Percentiles rank a stretch among this genome's conserved stretches.
These are phyloP conservation scores for Callipepla squamata DNA, from an alignment of 2,113 vertebrate genomes.

Conservation along the genomic window DNA sequence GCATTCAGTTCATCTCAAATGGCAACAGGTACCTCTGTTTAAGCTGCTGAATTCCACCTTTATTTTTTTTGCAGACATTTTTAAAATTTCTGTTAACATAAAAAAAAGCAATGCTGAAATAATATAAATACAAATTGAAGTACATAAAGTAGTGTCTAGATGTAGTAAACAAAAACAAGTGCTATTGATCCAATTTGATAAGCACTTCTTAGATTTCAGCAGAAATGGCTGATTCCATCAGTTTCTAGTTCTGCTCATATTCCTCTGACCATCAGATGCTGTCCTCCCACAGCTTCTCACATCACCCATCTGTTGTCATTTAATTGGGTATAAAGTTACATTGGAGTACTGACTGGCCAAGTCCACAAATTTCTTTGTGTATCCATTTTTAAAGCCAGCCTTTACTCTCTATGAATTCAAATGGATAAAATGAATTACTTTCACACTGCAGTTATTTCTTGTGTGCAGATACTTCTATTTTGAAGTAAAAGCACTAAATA, in stretches of 20 bases:
- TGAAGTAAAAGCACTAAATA: neutral
- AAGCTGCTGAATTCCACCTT: neutral
- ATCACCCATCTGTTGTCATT: neutral
- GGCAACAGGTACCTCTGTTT: neutral
- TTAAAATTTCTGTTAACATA: neutral
- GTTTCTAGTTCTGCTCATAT: neutral
- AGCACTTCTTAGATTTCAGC: neutral
- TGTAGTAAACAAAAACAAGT: neutral
- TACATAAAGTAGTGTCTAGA: neutral
- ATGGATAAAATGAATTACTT: neutral
- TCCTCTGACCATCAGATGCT: neutral
- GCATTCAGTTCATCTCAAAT: neutral
- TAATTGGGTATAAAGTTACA: neutral
- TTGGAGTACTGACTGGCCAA: neutral
- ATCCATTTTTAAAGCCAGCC: neutral
- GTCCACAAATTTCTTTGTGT: neutral
- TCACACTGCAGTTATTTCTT: neutral
- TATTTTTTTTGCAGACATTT: neutral
- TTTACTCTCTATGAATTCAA: neutral
- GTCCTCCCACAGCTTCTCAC: neutral
- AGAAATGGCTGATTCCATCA: neutral
- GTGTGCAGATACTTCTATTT: neutral
- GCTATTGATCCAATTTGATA: neutral
- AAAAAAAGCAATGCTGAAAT: neutral
- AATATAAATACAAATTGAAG: neutral